Percentiles rank a stretch among this genome's conserved stretches.
These are phyloP conservation scores for Elephantulus edwardii DNA, from an alignment of 2,113 vertebrate genomes.

Conservation along the genomic window DNA sequence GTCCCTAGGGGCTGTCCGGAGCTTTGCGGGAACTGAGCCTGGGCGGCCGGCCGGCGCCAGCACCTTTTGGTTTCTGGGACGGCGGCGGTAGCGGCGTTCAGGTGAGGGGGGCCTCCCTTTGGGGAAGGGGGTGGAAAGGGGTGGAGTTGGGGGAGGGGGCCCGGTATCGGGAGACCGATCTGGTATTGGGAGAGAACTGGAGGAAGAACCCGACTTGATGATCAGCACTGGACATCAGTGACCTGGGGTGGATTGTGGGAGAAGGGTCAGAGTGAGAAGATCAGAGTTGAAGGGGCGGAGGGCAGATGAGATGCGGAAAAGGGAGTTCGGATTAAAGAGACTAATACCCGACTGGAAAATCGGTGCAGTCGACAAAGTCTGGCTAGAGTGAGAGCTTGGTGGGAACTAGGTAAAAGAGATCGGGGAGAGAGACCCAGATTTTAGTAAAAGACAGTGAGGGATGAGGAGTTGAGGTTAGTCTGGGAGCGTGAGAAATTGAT, in stretches of 20 bases:
- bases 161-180: not conserved
- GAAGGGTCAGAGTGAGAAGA: slow-evolving; percentile 42
- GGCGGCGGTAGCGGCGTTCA: slow-evolving; percentile 39
- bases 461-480: slow-evolving; percentile 23
- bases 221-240: not conserved
- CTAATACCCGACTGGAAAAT: not conserved
- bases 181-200: not conserved
- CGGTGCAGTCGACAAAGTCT: not conserved
- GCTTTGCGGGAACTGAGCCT: slow-evolving; percentile 28
- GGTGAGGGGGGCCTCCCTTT: slow-evolving; percentile 67
- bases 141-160: slow-evolving; percentile 64
- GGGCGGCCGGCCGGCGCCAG: slow-evolving; percentile 53
- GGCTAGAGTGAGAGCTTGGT: not conserved
- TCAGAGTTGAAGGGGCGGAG: slow-evolving; percentile 41
- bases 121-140: slow-evolving; percentile 25
- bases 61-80: slow-evolving; percentile 59
- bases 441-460: slow-evolving; percentile 8
- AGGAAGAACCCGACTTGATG: not conserved
- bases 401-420: not conserved
- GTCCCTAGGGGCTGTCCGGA: slow-evolving; percentile 60
- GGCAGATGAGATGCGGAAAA: slow-evolving; percentile 13
- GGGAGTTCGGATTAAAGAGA: slow-evolving; percentile 29
- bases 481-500: slow-evolving; percentile 13
- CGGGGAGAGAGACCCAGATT: not conserved
- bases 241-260: slow-evolving; percentile 33